Percentiles rank a stretch among this genome's conserved stretches.
Evolutionary conservation across 2,888 invertebrate genomes (phyloP).

Genomic region (Phalangium opilio): DNA sequence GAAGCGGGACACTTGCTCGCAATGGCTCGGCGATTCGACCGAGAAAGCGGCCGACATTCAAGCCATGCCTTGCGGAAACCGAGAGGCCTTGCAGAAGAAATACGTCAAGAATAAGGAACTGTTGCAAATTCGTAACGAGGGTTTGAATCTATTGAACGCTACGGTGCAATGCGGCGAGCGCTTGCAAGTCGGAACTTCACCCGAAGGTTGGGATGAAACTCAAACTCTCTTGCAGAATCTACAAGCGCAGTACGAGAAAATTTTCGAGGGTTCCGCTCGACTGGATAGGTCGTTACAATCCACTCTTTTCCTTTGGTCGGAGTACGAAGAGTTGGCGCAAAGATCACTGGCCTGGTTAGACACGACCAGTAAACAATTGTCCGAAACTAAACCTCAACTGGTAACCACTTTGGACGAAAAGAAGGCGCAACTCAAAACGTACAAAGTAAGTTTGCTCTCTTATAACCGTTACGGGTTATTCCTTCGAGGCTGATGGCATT

Average conservation of each 20-base stretch:
- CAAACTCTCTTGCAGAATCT: conserved; percentile 67
- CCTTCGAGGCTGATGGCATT: neutral
- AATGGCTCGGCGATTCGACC: conserved; percentile 62
- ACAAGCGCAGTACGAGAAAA: conserved; percentile 60
- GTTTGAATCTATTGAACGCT: conserved; percentile 53
- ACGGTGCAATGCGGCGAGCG: conserved; percentile 78
- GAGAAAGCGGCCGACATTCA: conserved; percentile 33
- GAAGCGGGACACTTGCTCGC: conserved; percentile 65
- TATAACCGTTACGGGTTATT: no score
- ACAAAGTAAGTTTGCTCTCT: conserved; percentile 38
- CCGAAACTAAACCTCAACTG: conserved; percentile 56
- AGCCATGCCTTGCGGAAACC: conserved; percentile 12
- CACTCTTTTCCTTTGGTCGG: conserved; percentile 64
- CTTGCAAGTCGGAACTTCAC: conserved; percentile 65
- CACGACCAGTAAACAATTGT: conserved; percentile 52
- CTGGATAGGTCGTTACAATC: conserved; percentile 65
- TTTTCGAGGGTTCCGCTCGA: conserved; percentile 62
- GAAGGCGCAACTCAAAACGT: conserved; percentile 66
- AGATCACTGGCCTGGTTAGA: conserved; percentile 63
- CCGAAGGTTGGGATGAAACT: conserved; percentile 71
- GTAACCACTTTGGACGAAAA: conserved; percentile 82
- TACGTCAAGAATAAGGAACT: conserved; percentile 20
- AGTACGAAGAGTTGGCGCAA: conserved; percentile 71
- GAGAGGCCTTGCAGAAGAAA: conserved; percentile 35
- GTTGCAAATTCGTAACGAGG: conserved; percentile 41